phyloP scores from a whole-genome alignment of 2,797 vertebrate species.

The Microcaecilia unicolor region DNA sequence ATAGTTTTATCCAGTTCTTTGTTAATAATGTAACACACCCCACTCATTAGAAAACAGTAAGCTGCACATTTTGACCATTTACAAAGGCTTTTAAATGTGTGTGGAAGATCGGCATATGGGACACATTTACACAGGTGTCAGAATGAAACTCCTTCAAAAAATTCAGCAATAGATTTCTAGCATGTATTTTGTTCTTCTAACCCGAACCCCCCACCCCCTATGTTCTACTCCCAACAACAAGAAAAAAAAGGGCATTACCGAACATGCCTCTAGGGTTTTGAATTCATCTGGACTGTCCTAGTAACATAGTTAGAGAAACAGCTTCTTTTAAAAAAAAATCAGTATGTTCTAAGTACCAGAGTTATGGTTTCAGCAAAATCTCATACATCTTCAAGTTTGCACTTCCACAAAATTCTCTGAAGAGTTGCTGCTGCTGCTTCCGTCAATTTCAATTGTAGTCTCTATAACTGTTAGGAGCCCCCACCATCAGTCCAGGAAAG shows the following conservation, averaged over 20 bases:
- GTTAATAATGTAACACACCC: slow-evolving; percentile 77
- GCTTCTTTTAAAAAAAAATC: slow-evolving; percentile 34
- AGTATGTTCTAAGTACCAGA: slow-evolving; percentile 16
- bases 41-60: slow-evolving; percentile 73
- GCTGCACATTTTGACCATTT: slow-evolving; percentile 74
- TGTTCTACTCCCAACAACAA: too few species aligned
- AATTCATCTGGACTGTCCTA: slow-evolving; percentile 52
- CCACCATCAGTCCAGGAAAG: slow-evolving; percentile 36
- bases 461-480: slow-evolving; percentile 12
- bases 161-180: slow-evolving; percentile 49
- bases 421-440: slow-evolving; percentile 60
- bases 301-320: slow-evolving; percentile 34
- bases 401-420: slow-evolving; percentile 54
- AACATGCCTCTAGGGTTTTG: too few species aligned
- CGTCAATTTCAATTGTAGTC: slow-evolving; percentile 29
- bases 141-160: slow-evolving; percentile 57
- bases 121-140: slow-evolving; percentile 62
- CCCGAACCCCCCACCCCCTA: too few species aligned
- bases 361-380: slow-evolving; percentile 3
- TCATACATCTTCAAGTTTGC: slow-evolving; percentile 25
- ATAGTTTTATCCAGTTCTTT: slow-evolving; percentile 65
- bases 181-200: slow-evolving; percentile 41
- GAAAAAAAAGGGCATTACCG: too few species aligned
- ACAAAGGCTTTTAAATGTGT: slow-evolving; percentile 74
- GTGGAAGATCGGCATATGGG: slow-evolving; percentile 64